A percentile compares a stretch with the other conserved stretches of the same genome.
Evolutionary conservation across 2,797 vertebrate genomes (phyloP).

Genomic region (Poeciliopsis gracilis): DNA sequence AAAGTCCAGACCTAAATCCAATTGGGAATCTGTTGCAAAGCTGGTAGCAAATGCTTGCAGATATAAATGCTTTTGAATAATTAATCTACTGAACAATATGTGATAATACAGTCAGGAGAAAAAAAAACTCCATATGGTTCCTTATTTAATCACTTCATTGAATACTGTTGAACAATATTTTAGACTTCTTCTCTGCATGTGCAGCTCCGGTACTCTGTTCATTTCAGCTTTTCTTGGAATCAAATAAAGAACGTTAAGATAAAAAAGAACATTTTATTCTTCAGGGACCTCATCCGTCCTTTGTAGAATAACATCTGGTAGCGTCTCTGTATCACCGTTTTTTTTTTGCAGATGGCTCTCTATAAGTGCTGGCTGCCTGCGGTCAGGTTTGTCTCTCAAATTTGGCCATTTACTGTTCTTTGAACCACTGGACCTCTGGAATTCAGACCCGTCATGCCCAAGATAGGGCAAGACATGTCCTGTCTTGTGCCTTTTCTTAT

Average conservation of each 20-base stretch:
- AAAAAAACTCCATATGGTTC: background rate
- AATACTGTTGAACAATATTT: background rate
- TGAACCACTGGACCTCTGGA: slow-evolving; percentile 72
- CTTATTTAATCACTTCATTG: background rate
- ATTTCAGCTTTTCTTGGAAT: slow-evolving; percentile 49
- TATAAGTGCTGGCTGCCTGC: slow-evolving; percentile 29
- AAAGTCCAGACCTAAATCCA: background rate
- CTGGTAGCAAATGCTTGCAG: background rate
- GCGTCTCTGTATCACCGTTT: slow-evolving; percentile 36
- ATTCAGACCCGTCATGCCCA: slow-evolving; percentile 58
- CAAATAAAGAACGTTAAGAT: slow-evolving; percentile 34
- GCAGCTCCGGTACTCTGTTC: slow-evolving; percentile 38
- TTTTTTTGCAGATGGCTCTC: slow-evolving; percentile 45
- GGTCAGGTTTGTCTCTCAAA: slow-evolving; percentile 45
- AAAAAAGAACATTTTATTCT: slow-evolving; percentile 34
- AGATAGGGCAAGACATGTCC: slow-evolving; percentile 45
- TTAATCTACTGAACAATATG: background rate
- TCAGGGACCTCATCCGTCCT: slow-evolving; percentile 26
- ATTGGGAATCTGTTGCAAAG: background rate
- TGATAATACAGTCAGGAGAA: background rate
- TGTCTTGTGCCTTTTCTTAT: slow-evolving; percentile 72
- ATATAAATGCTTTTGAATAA: background rate
- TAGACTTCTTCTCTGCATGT: background rate
- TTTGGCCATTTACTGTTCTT: slow-evolving; percentile 7
- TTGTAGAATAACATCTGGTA: slow-evolving; percentile 56